These are phyloP conservation scores for Sander vitreus DNA, from an alignment of 2,113 vertebrate genomes.

Conservation along the genomic window DNA sequence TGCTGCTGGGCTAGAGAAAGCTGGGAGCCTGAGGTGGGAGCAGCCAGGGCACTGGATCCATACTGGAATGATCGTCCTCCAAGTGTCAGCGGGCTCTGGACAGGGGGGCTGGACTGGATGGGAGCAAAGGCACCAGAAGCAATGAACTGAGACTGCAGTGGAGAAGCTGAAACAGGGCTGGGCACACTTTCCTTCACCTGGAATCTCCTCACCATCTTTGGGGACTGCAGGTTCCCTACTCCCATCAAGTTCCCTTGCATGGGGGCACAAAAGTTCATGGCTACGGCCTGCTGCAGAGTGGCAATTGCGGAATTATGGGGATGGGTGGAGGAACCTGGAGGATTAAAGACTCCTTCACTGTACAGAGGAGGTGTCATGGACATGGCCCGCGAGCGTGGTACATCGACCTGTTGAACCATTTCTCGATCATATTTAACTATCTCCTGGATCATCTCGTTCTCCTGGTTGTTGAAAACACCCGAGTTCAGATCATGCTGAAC, in stretches of 20 bases:
- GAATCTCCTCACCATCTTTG: slow-evolving; percentile 89
- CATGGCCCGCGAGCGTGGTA: slow-evolving; percentile 87
- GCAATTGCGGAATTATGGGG: slow-evolving; percentile 91
- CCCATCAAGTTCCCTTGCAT: slow-evolving; percentile 89
- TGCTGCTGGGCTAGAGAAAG: slow-evolving; percentile 89
- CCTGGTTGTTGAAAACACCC: slow-evolving; percentile 97
- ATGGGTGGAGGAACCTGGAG: slow-evolving; percentile 80
- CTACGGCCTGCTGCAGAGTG: slow-evolving; percentile 95
- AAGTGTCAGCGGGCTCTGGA: slow-evolving; percentile 86
- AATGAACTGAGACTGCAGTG: slow-evolving; percentile 84
- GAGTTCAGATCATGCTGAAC: slow-evolving; percentile 97
- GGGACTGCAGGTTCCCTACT: slow-evolving; percentile 88
- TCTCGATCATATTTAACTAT: slow-evolving; percentile 98
- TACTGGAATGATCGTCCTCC: slow-evolving; percentile 88
- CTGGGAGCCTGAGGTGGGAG: slow-evolving; percentile 87
- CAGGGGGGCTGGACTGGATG: slow-evolving; percentile 83
- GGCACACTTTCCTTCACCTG: slow-evolving; percentile 89
- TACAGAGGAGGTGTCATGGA: slow-evolving; percentile 79
- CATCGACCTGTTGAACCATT: slow-evolving; percentile 95
- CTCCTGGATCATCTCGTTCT: slow-evolving; percentile 99
- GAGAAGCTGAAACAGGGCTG: slow-evolving; percentile 84
- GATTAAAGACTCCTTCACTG: slow-evolving; percentile 69
- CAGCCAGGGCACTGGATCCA: slow-evolving; percentile 76
- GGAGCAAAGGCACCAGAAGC: slow-evolving; percentile 82
- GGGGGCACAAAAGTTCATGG: slow-evolving; percentile 96